Evolutionary conservation across 2,113 vertebrate species (phyloP).

Genomic region (Xerus inauris): DNA sequence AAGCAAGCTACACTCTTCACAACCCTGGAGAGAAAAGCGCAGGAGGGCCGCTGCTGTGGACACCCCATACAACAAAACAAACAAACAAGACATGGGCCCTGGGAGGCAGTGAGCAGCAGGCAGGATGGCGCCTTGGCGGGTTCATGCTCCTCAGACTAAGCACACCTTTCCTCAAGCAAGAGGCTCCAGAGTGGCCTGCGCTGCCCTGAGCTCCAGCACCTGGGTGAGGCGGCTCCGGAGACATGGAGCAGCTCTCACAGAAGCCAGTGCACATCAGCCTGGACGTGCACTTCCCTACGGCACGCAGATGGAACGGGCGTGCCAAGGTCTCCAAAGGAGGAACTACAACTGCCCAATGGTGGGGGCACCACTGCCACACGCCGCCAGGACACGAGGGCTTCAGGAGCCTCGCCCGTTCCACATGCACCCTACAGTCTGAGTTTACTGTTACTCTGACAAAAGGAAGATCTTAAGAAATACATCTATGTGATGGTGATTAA

Average conservation of each 20-base stretch:
- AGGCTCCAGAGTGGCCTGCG: not conserved
- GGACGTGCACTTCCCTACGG: not conserved
- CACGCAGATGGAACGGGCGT: not conserved
- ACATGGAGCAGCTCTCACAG: not conserved
- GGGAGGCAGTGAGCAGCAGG: not conserved
- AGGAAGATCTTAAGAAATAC: not conserved
- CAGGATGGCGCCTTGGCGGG: not conserved
- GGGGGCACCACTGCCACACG: not conserved
- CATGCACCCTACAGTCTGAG: fast-evolving
- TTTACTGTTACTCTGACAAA: not conserved
- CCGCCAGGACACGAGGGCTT: not conserved
- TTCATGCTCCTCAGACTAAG: not conserved
- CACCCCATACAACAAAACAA: not conserved
- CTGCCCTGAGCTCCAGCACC: not conserved
- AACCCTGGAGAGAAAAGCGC: not conserved
- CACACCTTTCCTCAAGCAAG: not conserved
- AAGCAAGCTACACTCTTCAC: not conserved
- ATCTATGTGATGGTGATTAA: not conserved
- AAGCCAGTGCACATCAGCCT: not conserved
- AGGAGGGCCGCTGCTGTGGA: not conserved
- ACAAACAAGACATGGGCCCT: not conserved
- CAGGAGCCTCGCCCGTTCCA: fast-evolving
- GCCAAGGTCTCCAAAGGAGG: not conserved
- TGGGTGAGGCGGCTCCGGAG: not conserved
- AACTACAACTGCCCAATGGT: too few species aligned